Conservation (phyloP, 2,113 vertebrate genomes). For the Muntiacus muntjak region DNA sequence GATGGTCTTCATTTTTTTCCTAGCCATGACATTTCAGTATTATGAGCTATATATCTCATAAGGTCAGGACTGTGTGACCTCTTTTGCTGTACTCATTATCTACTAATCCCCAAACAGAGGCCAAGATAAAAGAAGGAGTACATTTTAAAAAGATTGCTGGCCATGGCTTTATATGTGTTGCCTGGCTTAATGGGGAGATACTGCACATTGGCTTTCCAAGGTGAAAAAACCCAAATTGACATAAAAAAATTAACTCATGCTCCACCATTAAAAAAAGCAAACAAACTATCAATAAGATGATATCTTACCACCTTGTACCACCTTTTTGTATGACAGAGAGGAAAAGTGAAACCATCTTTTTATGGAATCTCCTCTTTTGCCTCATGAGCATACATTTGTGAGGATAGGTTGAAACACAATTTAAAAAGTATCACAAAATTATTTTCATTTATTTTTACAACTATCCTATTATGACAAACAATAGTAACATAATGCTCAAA, state of each 20-base stretch:
- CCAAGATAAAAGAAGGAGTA: neutral
- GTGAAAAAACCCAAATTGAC: neutral
- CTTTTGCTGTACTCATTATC: conserved; percentile 50
- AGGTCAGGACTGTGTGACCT: conserved; percentile 52
- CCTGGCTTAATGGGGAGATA: neutral
- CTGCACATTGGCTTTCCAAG: neutral
- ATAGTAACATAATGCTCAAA: neutral
- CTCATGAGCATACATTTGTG: neutral
- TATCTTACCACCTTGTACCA: neutral
- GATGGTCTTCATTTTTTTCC: conserved; percentile 48
- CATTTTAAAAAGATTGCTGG: neutral
- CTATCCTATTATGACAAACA: neutral
- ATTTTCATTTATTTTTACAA: neutral
- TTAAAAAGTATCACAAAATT: neutral
- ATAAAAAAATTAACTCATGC: neutral
- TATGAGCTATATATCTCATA: conserved; percentile 58
- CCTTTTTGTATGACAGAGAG: neutral
- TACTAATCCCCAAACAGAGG: conserved; percentile 30
- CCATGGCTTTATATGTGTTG: neutral
- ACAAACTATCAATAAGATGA: neutral
- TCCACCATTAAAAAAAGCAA: neutral
- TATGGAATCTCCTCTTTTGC: neutral
- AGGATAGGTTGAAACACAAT: neutral
- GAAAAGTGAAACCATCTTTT: neutral
- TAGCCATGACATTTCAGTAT: conserved; percentile 55